Base-by-base conservation (phyloP, 2,797 vertebrate species). In the Alca torda region DNA sequence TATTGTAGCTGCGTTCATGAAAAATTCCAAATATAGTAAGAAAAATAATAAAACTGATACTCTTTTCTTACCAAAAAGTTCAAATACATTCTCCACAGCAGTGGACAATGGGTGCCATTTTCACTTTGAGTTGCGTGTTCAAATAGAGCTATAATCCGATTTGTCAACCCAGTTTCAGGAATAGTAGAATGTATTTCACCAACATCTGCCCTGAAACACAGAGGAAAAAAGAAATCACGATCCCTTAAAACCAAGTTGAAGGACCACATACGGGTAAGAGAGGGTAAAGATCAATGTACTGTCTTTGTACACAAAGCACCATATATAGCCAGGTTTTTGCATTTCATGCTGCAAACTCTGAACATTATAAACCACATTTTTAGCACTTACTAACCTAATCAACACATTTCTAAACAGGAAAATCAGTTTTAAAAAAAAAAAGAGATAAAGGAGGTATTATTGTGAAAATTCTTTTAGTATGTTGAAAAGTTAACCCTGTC, bases 61-160 rank as follows among this genome's bases (percentile, higher is more conserved):
- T 57, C 31, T 68, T 31, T 68, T 77, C 98, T 98, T 97, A 99
- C 99, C 99, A 98, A 96, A 78, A 99, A 99, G 86, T 98, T 97
- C 95, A 99, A 96, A 97, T 99, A 99, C 98, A 99, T 98, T 95
- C 99, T 99, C 99, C 99, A 99, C 33, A 99, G 97, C 81, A 99
- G 97, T 24, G 99, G 99, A 90, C 99, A 99, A 63, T 98, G 98
- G 89, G 98, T 92, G 13, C 99, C 99, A 13, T 56, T 96, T 90
- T 99, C 98, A 31, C 97, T 98, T 93, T 96, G 98, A 81, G 98
- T 84, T 10, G 99, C 98, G 0, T 97, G 98, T 97, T 99, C 99
- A 98, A 99, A 99, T 16, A 99, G 98, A 69, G 98, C 98, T 41
- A 98, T 90, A 97, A 99, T 99, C 23, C 99, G 98, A 96, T 99